Evolutionary conservation across 2,797 vertebrate species (phyloP), one percentile per base, ranked within the genome.

Genomic region (Poeciliopsis turneri): DNA sequence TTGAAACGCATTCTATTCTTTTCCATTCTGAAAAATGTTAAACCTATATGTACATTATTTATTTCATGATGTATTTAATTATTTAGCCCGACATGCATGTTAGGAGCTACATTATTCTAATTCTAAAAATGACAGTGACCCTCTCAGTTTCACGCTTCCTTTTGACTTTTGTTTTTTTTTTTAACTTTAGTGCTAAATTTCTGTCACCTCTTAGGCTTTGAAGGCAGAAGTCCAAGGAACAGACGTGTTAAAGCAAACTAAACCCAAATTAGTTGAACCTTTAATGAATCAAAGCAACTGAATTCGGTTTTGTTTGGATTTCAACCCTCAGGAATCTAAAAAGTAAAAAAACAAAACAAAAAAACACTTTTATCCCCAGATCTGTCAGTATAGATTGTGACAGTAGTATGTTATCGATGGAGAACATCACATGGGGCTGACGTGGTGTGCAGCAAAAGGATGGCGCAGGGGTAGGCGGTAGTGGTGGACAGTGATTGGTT

Each of bases 321-420:
- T 13, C 47, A 68, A 59, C 45, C 33, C 15, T 61, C 64, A 9
- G 25, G 4, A 47, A 76, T 72, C 33, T 73, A 5, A n/a, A 53
- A 49, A 3, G 70, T 28, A 57, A 30, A 59, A 57, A 15, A 46
- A 46, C 3, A 46, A 13, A 15, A 16, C 4, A 13, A 79, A 59
- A 81, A 86, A 87, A 79, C 72, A 68, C 78, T 81, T 88, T 88
- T 23, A 51, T 87, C 94, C 86, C 84, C 91, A 91, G 91, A 92
- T 66, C 92, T 90, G 92, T 81, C 73, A 64, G 84, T 66, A 89
- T 88, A 89, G 87, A 89, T 86, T 46, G 91, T 92, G 92, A 93
- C 87, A 94, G 94, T 96, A 95, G 93, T 94, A 95, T 96, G 96
- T 96, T 96, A 95, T 95, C 92, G 53, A 96, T 96, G 96, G 91